phyloP scores from a whole-genome alignment of 2,888 invertebrate genomes.

The Dryobota labecula region DNA sequence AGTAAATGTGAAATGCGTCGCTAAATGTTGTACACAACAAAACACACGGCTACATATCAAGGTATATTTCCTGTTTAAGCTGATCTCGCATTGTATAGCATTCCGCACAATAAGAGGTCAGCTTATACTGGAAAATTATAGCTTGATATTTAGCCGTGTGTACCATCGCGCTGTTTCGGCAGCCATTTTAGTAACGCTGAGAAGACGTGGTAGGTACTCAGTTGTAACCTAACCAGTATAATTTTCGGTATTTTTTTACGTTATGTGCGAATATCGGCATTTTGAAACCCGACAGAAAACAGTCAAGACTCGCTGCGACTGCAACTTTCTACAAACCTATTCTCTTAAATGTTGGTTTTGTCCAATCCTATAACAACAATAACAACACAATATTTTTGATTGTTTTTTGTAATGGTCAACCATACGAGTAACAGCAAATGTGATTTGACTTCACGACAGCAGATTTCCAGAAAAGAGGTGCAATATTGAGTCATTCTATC shows the following conservation, averaged over 20 bases:
- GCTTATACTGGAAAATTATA: too few relatives aligned
- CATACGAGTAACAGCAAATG: neutral
- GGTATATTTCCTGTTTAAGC: too few relatives aligned
- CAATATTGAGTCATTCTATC: neutral
- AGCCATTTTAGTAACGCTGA: neutral
- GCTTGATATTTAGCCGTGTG: too few relatives aligned
- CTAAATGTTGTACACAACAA: neutral
- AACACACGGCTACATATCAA: too few relatives aligned
- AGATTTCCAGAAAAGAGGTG: neutral
- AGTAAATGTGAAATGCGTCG: neutral
- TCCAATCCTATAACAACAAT: too few relatives aligned
- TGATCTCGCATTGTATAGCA: too few relatives aligned
- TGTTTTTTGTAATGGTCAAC: neutral
- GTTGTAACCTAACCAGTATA: neutral
- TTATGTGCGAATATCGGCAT: neutral
- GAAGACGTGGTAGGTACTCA: neutral
- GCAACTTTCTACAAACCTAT: neutral
- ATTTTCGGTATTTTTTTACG: neutral
- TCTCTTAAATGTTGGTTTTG: neutral
- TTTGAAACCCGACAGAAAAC: neutral
- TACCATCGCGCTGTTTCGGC: neutral
- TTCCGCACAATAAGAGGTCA: too few relatives aligned
- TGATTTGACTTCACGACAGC: neutral
- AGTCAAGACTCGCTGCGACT: neutral
- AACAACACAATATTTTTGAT: neutral